Evolutionary conservation across 2,797 vertebrate species (phyloP).

Genomic region (Macrochelys suwanniensis): DNA sequence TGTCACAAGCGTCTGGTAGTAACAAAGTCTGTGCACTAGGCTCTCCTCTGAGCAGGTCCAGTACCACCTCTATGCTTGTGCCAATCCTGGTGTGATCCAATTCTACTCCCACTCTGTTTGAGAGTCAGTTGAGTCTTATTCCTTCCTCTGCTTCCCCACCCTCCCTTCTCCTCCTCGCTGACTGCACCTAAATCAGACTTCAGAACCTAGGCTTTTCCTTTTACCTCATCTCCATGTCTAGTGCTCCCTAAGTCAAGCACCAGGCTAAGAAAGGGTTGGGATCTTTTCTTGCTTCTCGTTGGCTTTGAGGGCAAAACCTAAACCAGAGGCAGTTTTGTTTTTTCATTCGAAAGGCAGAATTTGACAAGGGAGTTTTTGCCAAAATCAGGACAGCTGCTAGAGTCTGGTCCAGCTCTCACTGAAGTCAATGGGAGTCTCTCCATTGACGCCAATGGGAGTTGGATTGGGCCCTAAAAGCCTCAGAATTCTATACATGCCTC

Average conservation of each 20-base stretch:
- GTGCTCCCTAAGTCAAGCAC: not conserved
- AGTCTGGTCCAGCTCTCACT: not conserved
- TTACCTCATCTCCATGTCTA: rapidly evolving
- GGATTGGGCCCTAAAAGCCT: rapidly evolving
- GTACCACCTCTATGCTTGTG: not conserved
- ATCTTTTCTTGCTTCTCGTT: not conserved
- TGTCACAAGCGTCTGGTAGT: not conserved
- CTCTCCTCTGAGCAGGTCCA: not conserved
- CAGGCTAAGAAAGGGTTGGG: not conserved
- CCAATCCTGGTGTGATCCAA: not conserved
- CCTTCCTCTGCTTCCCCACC: not conserved
- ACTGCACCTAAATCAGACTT: not conserved
- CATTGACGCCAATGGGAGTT: not conserved
- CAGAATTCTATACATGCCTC: not conserved
- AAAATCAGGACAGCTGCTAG: not conserved
- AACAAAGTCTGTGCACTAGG: not conserved
- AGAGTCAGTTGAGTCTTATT: not conserved
- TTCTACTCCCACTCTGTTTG: not conserved
- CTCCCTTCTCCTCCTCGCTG: not conserved
- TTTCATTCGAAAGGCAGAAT: not conserved
- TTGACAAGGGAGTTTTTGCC: rapidly evolving
- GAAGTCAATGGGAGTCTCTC: not conserved
- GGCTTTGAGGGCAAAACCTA: not conserved
- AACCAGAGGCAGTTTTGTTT: not conserved
- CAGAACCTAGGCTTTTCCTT: rapidly evolving